These are phyloP conservation scores for Oligia fasciuncula DNA, from an alignment of 2,888 invertebrate genomes.

Conservation along the genomic window DNA sequence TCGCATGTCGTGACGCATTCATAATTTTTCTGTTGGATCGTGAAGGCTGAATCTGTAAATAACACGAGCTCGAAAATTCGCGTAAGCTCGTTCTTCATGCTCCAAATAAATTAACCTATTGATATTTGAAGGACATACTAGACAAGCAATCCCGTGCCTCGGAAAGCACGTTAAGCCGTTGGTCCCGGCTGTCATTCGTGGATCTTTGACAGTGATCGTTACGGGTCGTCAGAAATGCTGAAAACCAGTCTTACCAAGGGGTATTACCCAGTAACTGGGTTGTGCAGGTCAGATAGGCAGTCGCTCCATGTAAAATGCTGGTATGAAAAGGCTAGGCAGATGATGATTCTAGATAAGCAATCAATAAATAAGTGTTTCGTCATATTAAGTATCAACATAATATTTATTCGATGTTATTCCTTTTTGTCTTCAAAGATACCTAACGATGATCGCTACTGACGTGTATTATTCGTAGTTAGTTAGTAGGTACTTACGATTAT, in stretches of 20 bases:
- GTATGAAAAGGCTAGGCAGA: too few relatives aligned
- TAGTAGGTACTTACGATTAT: not conserved
- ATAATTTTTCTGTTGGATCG: not conserved
- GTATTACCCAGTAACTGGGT: not conserved
- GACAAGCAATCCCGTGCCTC: too few relatives aligned
- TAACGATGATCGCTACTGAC: not conserved
- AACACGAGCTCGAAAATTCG: not conserved
- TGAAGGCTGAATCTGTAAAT: not conserved
- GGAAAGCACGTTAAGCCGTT: not conserved
- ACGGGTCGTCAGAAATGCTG: not conserved
- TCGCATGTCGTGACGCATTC: not conserved
- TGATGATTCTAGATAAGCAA: too few relatives aligned
- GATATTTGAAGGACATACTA: not conserved
- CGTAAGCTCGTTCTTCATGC: not conserved
- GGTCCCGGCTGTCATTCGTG: not conserved
- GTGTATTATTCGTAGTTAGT: not conserved
- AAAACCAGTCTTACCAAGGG: not conserved
- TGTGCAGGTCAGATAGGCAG: too few relatives aligned
- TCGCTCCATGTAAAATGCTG: too few relatives aligned
- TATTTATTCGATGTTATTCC: not conserved
- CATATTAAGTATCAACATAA: not conserved
- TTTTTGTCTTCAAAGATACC: not conserved
- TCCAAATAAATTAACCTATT: not conserved
- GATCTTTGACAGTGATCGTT: not conserved
- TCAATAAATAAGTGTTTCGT: too few relatives aligned